These are phyloP conservation scores for Onychostoma macrolepis DNA, from an alignment of 2,113 vertebrate genomes.

Conservation along the genomic window DNA sequence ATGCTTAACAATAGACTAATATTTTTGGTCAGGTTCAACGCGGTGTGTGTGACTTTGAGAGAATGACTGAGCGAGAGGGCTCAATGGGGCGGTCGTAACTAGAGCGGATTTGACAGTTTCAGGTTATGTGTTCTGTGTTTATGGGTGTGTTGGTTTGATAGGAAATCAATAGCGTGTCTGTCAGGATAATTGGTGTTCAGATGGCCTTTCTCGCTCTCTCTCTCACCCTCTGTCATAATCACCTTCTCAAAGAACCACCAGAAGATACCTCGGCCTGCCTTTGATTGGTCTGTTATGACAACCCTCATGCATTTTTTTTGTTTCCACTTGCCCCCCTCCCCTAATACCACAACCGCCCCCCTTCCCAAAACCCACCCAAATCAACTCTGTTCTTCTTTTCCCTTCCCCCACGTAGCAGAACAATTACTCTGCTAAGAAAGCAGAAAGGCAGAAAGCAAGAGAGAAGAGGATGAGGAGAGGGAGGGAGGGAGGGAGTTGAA, in stretches of 20 bases:
- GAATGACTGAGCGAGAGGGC: slow-evolving; percentile 40
- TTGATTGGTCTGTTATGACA: slow-evolving; percentile 62
- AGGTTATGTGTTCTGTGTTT: slow-evolving; percentile 64
- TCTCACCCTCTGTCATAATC: slow-evolving; percentile 58
- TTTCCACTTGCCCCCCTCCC: slow-evolving; percentile 37
- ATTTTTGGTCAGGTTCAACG: slow-evolving; percentile 19
- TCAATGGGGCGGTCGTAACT: slow-evolving; percentile 55
- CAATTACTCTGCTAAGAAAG: slow-evolving; percentile 62
- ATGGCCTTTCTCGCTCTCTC: slow-evolving; percentile 54
- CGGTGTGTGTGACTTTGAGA: slow-evolving; percentile 9
- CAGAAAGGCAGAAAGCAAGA: slow-evolving; percentile 59
- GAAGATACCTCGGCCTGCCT: slow-evolving; percentile 53
- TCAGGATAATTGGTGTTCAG: slow-evolving; percentile 64
- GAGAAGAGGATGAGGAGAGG: slow-evolving; percentile 42
- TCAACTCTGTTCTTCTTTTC: slow-evolving; percentile 50
- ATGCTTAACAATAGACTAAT: neutral
- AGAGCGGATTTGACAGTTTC: slow-evolving; percentile 62
- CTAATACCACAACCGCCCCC: slow-evolving; percentile 37
- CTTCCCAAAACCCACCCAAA: slow-evolving; percentile 52
- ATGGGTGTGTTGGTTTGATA: slow-evolving; percentile 64
- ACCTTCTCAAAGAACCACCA: slow-evolving; percentile 52
- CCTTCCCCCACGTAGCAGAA: slow-evolving; percentile 53
- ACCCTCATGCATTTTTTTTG: slow-evolving; percentile 51
- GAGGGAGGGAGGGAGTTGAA: slow-evolving; percentile 25
- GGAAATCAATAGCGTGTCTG: slow-evolving; percentile 64